These are phyloP conservation scores for Ursus arctos DNA, from an alignment of 2,113 vertebrate species.

Conservation along the genomic window DNA sequence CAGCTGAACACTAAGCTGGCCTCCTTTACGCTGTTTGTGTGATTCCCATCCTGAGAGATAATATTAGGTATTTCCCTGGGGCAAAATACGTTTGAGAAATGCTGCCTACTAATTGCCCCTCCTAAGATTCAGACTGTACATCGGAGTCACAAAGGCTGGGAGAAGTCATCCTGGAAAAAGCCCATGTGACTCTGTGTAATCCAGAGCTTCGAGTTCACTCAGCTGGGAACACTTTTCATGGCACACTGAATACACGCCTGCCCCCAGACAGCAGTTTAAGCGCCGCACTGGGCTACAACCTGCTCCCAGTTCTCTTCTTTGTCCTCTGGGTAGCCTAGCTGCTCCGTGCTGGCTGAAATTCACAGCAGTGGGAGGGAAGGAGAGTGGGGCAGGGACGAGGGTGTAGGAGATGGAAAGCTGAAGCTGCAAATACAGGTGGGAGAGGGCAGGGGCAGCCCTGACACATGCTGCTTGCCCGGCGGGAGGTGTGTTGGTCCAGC, in stretches of 20 bases:
- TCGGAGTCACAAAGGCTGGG: neutral
- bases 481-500: slow-evolving; percentile 51
- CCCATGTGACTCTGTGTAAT: neutral
- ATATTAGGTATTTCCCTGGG: neutral
- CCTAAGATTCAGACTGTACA: neutral
- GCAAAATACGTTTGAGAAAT: neutral
- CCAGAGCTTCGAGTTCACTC: neutral
- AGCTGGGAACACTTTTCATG: neutral
- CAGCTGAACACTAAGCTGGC: neutral
- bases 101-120: neutral
- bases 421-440: slow-evolving; percentile 46
- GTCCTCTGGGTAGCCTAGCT: neutral
- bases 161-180: neutral
- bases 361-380: neutral
- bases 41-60: neutral
- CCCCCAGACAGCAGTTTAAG: neutral
- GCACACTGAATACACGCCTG: neutral
- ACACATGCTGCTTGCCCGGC: neutral
- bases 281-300: neutral
- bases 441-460: neutral
- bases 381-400: neutral
- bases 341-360: neutral
- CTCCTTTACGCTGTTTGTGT: neutral
- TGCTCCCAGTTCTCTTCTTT: neutral
- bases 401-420: neutral